Base-by-base conservation (phyloP, 2,797 vertebrate genomes). In the Megalops cyprinoides region DNA sequence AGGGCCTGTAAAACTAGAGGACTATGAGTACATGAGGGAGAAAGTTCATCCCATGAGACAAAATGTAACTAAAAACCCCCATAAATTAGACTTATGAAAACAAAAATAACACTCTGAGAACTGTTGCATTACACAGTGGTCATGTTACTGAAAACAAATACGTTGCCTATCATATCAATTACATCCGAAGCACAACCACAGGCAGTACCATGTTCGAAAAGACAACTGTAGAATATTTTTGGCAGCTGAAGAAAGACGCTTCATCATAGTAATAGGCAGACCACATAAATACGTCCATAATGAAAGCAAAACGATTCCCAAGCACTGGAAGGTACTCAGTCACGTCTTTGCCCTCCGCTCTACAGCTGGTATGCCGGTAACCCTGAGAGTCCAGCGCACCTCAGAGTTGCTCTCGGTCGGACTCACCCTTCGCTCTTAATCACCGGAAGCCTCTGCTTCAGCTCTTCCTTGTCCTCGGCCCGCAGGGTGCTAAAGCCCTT, bases 371-470 rank as follows among this genome's bases (percentile, higher is more conserved):
- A n/a, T n/a, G n/a, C 46, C 46, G 48, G 46, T 15, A 23, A 4
- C 60, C 5, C n/a, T n/a, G n/a, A n/a, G n/a, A n/a, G n/a, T n/a
- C n/a, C n/a, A n/a, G n/a, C n/a, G n/a, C n/a, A n/a, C n/a, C n/a
- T n/a, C n/a, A n/a, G n/a, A n/a, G n/a, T n/a, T n/a, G n/a, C n/a
- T 20, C 34, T 20, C 7, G 14, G 3, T 20, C 12, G 20, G 14
- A 90, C 97, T 84, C 92, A 99, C 98, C 97, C 97, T 87, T 99
- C 97, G 5, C 83, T 93, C 90, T 98, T 98, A 79, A 96, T 88
- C 0, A 85, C 89, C 0, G 97, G 97, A 34, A 99, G 96, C 85
- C 96, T 95, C 90, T 94, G 96, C 89, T 98, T 97, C n/a, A 99
- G 93, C 67, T 94, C 90, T n/a, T 95, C 97, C 86, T 97, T 96